These are phyloP conservation scores for Sinodicranocentrus sp. DNA, from an alignment of 2,888 invertebrate genomes.

Conservation along the genomic window DNA sequence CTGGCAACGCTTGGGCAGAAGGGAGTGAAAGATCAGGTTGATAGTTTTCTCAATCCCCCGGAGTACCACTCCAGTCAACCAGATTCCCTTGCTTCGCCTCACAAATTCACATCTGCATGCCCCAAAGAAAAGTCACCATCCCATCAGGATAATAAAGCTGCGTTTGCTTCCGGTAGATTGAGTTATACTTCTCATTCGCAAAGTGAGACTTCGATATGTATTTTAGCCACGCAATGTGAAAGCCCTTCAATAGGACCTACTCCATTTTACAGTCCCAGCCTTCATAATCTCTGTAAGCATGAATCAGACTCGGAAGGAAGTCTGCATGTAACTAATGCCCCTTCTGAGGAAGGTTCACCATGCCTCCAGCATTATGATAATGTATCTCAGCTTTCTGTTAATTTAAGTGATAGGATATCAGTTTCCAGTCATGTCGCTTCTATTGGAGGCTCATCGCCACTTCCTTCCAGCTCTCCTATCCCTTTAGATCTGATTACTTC, in stretches of 20 bases:
- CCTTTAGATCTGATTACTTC: slow-evolving; percentile 59
- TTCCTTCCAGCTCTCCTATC: slow-evolving; percentile 62
- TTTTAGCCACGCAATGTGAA: slow-evolving; percentile 44
- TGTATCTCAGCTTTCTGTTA: slow-evolving; percentile 50
- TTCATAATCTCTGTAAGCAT: slow-evolving; percentile 72
- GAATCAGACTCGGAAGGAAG: slow-evolving; percentile 56
- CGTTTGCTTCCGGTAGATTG: slow-evolving; percentile 67
- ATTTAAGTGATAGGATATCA: slow-evolving; percentile 47
- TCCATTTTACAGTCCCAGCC: slow-evolving; percentile 66
- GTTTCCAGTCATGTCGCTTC: slow-evolving; percentile 31
- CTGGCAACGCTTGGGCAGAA: slow-evolving; percentile 76
- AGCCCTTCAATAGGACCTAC: slow-evolving; percentile 47
- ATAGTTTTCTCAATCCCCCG: slow-evolving; percentile 68
- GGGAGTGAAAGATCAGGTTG: slow-evolving; percentile 77
- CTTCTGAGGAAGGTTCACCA: slow-evolving; percentile 42
- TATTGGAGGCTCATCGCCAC: slow-evolving; percentile 37
- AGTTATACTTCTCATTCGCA: slow-evolving; percentile 72
- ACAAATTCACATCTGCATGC: slow-evolving; percentile 39
- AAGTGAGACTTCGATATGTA: slow-evolving; percentile 72
- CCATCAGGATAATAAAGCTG: slow-evolving; percentile 41
- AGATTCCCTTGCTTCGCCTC: slow-evolving; percentile 51
- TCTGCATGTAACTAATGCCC: slow-evolving; percentile 31
- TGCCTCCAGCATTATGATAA: slow-evolving; percentile 26
- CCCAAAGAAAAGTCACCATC: slow-evolving; percentile 34
- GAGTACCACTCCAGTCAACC: slow-evolving; percentile 59